Conservation (phyloP, 2,888 invertebrate species). For the Troides oblongomaculatus region DNA sequence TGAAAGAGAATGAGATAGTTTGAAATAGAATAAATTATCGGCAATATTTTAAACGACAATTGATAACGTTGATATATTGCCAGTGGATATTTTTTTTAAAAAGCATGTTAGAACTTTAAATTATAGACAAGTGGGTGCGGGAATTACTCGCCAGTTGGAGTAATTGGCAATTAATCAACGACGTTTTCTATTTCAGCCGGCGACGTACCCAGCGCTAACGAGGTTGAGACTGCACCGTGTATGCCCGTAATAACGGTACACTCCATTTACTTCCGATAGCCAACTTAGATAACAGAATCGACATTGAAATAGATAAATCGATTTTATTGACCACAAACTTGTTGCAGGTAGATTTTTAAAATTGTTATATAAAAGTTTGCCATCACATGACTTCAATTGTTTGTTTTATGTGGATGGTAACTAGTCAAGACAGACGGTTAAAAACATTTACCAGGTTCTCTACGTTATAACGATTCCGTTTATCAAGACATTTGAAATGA, state of each 20-base stretch:
- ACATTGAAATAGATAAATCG: constrained; percentile 15
- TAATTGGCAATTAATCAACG: constrained; percentile 79
- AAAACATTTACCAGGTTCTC: no score
- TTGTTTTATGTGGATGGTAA: no score
- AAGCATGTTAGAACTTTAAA: constrained; percentile 56
- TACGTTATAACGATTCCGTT: no score
- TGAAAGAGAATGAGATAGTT: no score
- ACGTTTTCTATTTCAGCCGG: constrained; percentile 76
- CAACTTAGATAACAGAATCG: constrained; percentile 24
- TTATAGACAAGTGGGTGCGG: constrained; percentile 67
- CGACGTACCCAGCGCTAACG: constrained; percentile 49
- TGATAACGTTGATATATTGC: background rate
- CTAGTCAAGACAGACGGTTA: no score
- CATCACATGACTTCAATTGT: no score
- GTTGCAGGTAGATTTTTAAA: no score
- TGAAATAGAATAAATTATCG: background rate
- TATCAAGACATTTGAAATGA: no score
- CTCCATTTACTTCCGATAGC: constrained; percentile 33
- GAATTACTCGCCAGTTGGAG: constrained; percentile 68
- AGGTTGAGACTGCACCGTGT: constrained; percentile 59
- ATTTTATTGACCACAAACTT: background rate
- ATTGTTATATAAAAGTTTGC: no score
- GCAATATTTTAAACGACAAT: no score
- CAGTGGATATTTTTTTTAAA: constrained; percentile 42
- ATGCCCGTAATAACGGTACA: constrained; percentile 45